Base-by-base conservation (phyloP, 2,113 vertebrate genomes). In the Dicerorhinus sumatrensis region DNA sequence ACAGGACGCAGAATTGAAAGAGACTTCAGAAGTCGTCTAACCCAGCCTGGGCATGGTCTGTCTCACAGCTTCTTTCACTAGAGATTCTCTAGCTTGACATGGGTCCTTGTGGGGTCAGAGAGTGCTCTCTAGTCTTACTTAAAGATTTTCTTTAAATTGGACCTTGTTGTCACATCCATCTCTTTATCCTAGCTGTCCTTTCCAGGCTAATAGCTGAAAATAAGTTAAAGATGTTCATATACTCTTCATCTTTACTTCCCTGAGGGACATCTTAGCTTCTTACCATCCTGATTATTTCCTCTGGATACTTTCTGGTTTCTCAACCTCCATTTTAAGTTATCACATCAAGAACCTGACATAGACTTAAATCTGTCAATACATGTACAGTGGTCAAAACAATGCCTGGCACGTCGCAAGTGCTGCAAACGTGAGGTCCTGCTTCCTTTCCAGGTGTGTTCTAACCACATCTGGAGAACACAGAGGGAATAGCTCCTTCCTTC, bases 81-180 rank as follows among this genome's bases (percentile, higher is more conserved):
- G 17, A 48, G 1, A 31, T 10, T 63, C 21, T 63, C 67, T 1
- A 60, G 13, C 36, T 80, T 75, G 18, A 69, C 25, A 27, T 31
- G 1, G 23, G 3, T 8, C 23, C 17, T 36, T 1, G 0, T 5
- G 8, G 27, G 17, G 4, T 70, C 67, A 36, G 39, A 92, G 42
- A 54, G 23, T 8, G 84, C 51, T 33, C 48, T 79, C n/a, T 69
- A 62, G 31, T 91, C n/a, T 91, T 42, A 54, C 4, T 58, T 10
- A 54, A 81, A 95, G 10, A 7, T 42, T 69, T 94, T 83, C 42
- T 95, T 96, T 82, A 65, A 51, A 46, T 87, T 83, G 46, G 17
- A 16, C 0, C 18, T 90, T 13, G 27, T 9, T 60, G 36, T 87
- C 73, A 21, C 3, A 48, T 60, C 27, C 54, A 58, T 58, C 39